Evolutionary conservation across 2,797 vertebrate genomes (phyloP).

Genomic region (Poecile montanus): DNA sequence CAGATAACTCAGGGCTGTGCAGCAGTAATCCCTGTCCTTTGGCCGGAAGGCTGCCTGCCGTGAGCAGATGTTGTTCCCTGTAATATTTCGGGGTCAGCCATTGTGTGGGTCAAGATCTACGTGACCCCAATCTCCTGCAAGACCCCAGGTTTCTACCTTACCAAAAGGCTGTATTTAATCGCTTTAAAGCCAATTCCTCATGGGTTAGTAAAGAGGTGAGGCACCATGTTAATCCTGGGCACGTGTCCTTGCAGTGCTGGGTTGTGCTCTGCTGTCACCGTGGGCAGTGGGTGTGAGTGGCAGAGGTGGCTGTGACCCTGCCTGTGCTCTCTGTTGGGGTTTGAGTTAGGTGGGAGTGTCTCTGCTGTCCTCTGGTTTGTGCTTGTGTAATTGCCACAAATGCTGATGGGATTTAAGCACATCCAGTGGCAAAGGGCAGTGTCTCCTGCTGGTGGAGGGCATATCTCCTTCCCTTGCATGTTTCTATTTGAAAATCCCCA

Average conservation of each 20-base stretch:
- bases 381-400: not conserved
- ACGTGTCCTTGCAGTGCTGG: not conserved
- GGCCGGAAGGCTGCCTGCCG: not conserved
- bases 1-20: not conserved
- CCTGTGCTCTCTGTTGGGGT: not conserved
- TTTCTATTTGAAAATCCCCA: not conserved
- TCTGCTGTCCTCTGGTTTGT: not conserved
- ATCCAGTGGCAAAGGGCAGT: not conserved
- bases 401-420: not conserved
- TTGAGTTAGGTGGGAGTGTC: not conserved
- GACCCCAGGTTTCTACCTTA: not conserved
- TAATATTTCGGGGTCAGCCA: not conserved
- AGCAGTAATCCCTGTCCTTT: not conserved
- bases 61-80: not conserved
- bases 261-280: not conserved
- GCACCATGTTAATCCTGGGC: not conserved
- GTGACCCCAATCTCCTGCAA: not conserved
- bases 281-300: not conserved
- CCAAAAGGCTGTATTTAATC: not conserved
- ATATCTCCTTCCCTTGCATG: not conserved
- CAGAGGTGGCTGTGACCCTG: not conserved
- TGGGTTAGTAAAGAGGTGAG: not conserved
- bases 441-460: not conserved
- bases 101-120: not conserved
- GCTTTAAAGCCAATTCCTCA: not conserved